A percentile compares a stretch with the other conserved stretches of the same genome.
phyloP scores from a whole-genome alignment of 2,888 invertebrate genomes.

The Orthosia incerta region DNA sequence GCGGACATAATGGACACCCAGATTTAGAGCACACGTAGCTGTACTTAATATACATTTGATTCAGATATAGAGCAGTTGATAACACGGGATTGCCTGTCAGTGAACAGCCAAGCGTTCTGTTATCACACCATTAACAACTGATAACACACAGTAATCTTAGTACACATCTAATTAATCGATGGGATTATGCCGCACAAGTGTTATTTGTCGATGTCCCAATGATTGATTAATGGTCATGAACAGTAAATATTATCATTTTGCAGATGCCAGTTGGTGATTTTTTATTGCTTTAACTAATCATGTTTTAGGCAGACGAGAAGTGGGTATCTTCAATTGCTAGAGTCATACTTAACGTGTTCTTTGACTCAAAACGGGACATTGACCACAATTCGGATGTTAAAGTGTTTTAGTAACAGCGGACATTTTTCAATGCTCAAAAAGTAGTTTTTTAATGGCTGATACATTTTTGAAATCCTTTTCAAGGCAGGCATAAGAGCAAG shows the following conservation, averaged over 20 bases:
- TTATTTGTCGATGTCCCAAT: slow-evolving; percentile 62
- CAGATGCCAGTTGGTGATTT: slow-evolving; percentile 48
- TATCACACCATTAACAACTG: slow-evolving; percentile 71
- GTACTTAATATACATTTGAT: slow-evolving; percentile 41
- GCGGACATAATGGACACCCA: background rate
- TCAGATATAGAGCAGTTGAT: slow-evolving; percentile 47
- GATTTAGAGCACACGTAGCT: slow-evolving; percentile 1
- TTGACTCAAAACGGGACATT: no score
- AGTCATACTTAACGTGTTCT: no score
- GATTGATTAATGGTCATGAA: slow-evolving; percentile 67
- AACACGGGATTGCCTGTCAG: slow-evolving; percentile 45
- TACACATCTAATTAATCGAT: slow-evolving; percentile 70
- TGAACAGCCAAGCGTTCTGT: slow-evolving; percentile 60
- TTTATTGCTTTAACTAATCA: slow-evolving; percentile 47
- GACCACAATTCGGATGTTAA: no score
- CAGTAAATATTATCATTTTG: slow-evolving; percentile 54
- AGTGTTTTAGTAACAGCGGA: no score
- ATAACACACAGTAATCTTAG: slow-evolving; percentile 61
- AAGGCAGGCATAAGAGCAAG: no score
- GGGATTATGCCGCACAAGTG: slow-evolving; percentile 63
- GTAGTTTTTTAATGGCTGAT: no score
- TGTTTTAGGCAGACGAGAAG: background rate
- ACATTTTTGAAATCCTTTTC: no score
- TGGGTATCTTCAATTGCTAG: background rate
- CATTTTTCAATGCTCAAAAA: no score